Evolutionary conservation across 2,113 vertebrate species (phyloP).

Genomic region (Prinia subflava): DNA sequence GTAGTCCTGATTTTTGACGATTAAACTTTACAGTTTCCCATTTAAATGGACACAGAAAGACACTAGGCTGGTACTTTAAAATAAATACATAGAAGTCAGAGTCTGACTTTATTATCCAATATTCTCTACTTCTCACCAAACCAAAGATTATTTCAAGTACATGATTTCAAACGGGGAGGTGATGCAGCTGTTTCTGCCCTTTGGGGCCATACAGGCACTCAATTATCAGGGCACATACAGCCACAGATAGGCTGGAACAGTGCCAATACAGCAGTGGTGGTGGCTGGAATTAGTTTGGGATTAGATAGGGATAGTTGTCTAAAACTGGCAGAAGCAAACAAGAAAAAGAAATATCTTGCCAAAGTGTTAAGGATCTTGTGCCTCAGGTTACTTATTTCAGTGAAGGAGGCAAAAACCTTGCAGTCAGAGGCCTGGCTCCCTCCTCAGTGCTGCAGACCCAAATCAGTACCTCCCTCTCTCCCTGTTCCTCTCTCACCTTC

Average conservation of each 20-base stretch:
- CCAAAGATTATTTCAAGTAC: not conserved
- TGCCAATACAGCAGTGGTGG: not conserved
- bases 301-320: not conserved
- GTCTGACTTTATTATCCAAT: not conserved
- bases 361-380: not conserved
- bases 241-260: fast-evolving
- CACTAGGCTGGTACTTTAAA: not conserved
- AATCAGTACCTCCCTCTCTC: not conserved
- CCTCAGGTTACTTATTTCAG: not conserved
- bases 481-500: not conserved
- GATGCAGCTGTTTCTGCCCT: not conserved
- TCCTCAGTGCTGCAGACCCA: not conserved
- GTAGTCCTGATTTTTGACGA: not conserved
- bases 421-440: not conserved
- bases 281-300: not conserved
- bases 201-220: not conserved
- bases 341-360: not conserved
- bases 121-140: not conserved
- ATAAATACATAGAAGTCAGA: not conserved
- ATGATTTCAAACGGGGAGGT: not conserved
- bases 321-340: not conserved
- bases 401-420: not conserved
- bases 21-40: not conserved
- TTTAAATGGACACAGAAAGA: not conserved
- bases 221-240: fast-evolving